A percentile compares a stretch with the other conserved stretches of the same genome.
Conservation (phyloP, 2,797 vertebrate species). For the Brotogeris chrysoptera region DNA sequence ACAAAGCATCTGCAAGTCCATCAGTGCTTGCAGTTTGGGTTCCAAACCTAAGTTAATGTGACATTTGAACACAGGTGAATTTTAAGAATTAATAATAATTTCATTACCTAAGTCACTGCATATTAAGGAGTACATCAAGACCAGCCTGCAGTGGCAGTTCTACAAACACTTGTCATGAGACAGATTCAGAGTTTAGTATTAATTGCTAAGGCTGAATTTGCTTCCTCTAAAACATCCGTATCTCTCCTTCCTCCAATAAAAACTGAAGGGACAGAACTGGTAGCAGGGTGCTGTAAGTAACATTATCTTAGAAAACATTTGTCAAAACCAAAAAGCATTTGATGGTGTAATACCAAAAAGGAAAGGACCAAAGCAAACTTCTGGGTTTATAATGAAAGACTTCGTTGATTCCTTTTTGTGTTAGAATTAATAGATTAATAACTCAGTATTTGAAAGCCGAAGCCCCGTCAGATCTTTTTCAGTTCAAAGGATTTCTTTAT, state of each 20-base stretch:
- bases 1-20: background rate
- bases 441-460: background rate
- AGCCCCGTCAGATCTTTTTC: background rate
- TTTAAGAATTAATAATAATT: background rate
- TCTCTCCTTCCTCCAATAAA: background rate
- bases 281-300: background rate
- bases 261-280: background rate
- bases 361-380: background rate
- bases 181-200: background rate
- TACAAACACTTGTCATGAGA: background rate
- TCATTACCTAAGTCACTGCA: background rate
- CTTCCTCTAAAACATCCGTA: background rate
- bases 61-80: background rate
- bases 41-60: background rate
- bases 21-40: background rate
- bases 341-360: background rate
- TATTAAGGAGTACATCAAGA: background rate
- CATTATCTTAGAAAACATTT: conserved; percentile 33
- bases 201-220: background rate
- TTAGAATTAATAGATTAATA: conserved; percentile 5
- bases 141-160: background rate
- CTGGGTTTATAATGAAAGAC: background rate
- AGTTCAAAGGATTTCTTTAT: conserved; percentile 5
- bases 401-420: background rate
- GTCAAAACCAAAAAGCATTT: background rate